phyloP scores from a whole-genome alignment of 2,113 vertebrate genomes.

The Petrocephalus zakoni region DNA sequence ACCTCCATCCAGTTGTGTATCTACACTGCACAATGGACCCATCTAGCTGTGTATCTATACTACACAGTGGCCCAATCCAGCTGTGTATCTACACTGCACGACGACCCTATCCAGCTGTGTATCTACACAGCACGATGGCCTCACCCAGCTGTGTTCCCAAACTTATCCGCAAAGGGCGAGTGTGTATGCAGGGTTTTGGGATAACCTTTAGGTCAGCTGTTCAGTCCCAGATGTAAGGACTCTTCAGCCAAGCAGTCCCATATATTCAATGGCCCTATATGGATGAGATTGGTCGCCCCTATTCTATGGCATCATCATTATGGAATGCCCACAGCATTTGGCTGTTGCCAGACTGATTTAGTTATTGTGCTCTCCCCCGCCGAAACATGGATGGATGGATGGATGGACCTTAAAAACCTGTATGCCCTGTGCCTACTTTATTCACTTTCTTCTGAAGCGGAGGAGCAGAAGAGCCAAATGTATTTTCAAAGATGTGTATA shows the following conservation, averaged over 20 bases:
- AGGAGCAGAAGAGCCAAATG: background rate
- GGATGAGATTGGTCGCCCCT: background rate
- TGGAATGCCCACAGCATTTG: background rate
- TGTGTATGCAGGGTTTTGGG: background rate
- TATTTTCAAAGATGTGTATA: background rate
- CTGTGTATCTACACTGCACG: fast-evolving
- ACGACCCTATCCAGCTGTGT: background rate
- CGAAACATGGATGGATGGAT: background rate
- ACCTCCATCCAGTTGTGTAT: background rate
- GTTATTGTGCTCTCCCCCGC: background rate
- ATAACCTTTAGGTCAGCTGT: background rate
- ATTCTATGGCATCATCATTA: background rate
- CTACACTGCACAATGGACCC: no score
- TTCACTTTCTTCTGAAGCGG: background rate
- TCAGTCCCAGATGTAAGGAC: background rate
- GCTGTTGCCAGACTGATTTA: background rate
- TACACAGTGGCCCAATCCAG: background rate
- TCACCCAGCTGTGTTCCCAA: background rate
- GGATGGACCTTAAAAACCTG: background rate
- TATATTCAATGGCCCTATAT: background rate
- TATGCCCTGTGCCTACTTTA: background rate
- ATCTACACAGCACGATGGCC: fast-evolving
- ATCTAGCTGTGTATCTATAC: background rate
- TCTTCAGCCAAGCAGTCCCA: background rate
- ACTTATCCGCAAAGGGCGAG: background rate